These are phyloP conservation scores for Spisula subtruncata DNA, from an alignment of 2,888 invertebrate species.

Conservation along the genomic window DNA sequence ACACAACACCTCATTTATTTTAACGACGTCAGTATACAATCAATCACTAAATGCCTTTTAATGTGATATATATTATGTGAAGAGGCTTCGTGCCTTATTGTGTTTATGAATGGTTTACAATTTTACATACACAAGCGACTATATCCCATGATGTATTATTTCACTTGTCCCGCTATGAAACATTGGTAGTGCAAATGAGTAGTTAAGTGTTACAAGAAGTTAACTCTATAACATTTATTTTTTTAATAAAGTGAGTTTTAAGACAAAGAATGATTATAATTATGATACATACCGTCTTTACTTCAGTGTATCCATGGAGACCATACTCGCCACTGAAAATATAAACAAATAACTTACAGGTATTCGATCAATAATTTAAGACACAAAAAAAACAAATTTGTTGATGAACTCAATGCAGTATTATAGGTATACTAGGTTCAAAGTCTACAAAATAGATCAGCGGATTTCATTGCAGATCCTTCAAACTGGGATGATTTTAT, in stretches of 20 bases:
- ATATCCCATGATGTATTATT: too few species aligned
- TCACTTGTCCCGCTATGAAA: too few species aligned
- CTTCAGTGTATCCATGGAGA: constrained; percentile 82
- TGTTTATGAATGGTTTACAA: too few species aligned
- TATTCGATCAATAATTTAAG: too few species aligned
- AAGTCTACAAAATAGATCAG: neutral
- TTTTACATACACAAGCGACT: too few species aligned
- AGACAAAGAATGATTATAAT: neutral
- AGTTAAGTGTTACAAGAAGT: neutral
- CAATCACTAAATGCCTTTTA: too few species aligned
- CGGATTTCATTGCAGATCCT: neutral
- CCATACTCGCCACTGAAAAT: constrained; percentile 88
- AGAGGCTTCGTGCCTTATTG: too few species aligned
- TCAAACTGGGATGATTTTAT: neutral
- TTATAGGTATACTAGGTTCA: neutral
- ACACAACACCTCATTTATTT: too few species aligned
- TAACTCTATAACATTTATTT: neutral
- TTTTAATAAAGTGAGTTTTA: neutral
- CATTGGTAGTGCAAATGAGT: too few species aligned
- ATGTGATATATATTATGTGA: too few species aligned
- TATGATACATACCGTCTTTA: constrained; percentile 83
- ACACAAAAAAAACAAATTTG: too few species aligned
- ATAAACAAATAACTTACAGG: neutral
- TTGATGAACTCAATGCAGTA: neutral
- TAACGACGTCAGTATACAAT: too few species aligned